Evolutionary conservation across 2,797 vertebrate genomes (phyloP).

Genomic region (Anisognathus igniventris): DNA sequence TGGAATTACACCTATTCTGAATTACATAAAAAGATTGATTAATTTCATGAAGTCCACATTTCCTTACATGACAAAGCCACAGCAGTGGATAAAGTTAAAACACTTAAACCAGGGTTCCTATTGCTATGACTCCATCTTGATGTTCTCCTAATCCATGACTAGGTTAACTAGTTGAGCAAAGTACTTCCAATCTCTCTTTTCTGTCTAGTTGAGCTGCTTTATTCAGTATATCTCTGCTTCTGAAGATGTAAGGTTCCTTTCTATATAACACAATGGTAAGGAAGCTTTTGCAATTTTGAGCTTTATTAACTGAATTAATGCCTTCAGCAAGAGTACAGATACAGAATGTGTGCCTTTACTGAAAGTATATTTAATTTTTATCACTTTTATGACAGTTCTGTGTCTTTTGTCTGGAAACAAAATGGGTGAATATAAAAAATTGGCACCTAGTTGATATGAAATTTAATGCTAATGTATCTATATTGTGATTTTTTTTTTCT

Average conservation of each 20-base stretch:
- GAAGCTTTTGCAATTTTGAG: background rate
- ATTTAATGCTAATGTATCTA: background rate
- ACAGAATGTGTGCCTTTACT: background rate
- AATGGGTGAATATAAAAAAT: background rate
- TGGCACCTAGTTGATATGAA: background rate
- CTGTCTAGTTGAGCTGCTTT: background rate
- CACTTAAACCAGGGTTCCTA: background rate
- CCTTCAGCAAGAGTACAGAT: background rate
- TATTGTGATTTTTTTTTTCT: background rate
- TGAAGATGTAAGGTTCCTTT: background rate
- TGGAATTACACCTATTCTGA: background rate
- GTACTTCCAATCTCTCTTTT: background rate
- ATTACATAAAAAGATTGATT: background rate
- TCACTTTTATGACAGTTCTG: background rate
- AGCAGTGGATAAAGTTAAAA: background rate
- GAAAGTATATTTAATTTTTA: background rate
- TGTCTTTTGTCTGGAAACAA: slow-evolving; percentile 12
- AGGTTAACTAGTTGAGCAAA: background rate
- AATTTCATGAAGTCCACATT: background rate
- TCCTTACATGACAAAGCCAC: background rate
- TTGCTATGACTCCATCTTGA: background rate
- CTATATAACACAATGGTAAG: background rate
- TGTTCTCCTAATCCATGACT: background rate
- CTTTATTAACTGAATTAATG: background rate
- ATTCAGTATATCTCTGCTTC: background rate